Evolutionary conservation across 2,797 vertebrate genomes (phyloP).

Genomic region (Buphagus erythrorhynchus): DNA sequence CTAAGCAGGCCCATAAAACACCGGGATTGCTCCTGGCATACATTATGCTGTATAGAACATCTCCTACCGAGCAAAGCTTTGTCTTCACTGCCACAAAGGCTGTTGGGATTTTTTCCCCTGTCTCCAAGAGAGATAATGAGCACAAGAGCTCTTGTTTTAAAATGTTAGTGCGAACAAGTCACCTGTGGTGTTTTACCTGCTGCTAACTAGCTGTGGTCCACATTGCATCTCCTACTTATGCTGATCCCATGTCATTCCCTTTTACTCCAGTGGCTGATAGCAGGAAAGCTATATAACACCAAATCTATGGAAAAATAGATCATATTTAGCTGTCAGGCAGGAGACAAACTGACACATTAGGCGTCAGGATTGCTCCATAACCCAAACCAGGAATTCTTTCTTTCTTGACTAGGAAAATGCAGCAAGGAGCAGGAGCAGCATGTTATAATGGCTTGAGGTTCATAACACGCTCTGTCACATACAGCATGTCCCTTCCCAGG

Average conservation of each 20-base stretch:
- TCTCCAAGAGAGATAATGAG: not conserved
- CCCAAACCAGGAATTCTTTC: not conserved
- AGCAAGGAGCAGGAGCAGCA: not conserved
- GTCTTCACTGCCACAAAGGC: not conserved
- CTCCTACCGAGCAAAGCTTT: not conserved
- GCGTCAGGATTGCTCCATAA: not conserved
- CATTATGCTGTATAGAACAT: not conserved
- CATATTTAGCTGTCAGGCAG: not conserved
- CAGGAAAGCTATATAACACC: not conserved
- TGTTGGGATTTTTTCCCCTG: not conserved
- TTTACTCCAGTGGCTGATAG: not conserved
- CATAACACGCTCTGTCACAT: not conserved
- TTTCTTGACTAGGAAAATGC: not conserved
- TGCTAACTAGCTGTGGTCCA: not conserved
- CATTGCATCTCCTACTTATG: accelerated
- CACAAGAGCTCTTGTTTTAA: not conserved
- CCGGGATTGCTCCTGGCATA: not conserved
- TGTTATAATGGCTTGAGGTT: accelerated
- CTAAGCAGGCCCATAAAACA: conserved; percentile 29
- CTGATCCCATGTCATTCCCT: not conserved
- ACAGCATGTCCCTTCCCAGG: not conserved
- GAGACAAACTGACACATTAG: not conserved
- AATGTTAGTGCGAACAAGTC: not conserved
- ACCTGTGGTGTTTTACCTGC: not conserved
- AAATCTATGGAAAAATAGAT: not conserved